Base-by-base conservation (phyloP, 2,113 vertebrate genomes). In the Alouatta palliata region DNA sequence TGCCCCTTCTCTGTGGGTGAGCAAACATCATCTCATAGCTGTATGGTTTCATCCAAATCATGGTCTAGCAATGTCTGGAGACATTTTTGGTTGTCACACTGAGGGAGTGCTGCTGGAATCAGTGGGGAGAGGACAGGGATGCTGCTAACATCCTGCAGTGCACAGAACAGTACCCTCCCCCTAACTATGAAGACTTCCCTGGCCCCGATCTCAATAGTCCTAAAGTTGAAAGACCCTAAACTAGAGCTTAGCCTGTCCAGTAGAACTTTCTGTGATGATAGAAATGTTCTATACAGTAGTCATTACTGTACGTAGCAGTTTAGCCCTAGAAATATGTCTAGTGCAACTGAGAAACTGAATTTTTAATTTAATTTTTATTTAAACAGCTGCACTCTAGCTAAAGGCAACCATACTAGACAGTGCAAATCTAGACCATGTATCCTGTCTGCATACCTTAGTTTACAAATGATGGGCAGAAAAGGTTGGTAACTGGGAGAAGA, bases 281-380 rank as follows among this genome's bases (percentile, higher is more conserved):
- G 27, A 45, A 85, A 45, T 97, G 37, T 47, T 84, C 35, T 83
- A 35, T 71, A 77, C 6, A 85, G 56, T 43, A 30, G 23, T 82
- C 4, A 82, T 40, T 66, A 54, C 70, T 85, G 6, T 70, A 80
- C 66, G 32, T 91, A 58, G 12, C 56, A 75, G 6, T 43, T 90
- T 49, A 81, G 43, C 8, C 77, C 68, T 86, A 91, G 58, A 91
- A 77, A 79, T 66, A 10, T 86, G 54, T 8, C 30, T 82, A 64
- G 13, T 87, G 5, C n/a, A 79, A 49, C 32, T 54, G 21, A 68
- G 70, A 32, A 81, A 37, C 27, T 89, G 35, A 95, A 94, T 77
- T 95, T 93, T 90, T 71, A 58, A 88, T 71, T 96, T 84, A 58
- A 85, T 81, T 75, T 94, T 49, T 73, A 81, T 75, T 79, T 86